Conservation (phyloP, 1,140 invertebrate species). For the Triops longicaudatus region DNA sequence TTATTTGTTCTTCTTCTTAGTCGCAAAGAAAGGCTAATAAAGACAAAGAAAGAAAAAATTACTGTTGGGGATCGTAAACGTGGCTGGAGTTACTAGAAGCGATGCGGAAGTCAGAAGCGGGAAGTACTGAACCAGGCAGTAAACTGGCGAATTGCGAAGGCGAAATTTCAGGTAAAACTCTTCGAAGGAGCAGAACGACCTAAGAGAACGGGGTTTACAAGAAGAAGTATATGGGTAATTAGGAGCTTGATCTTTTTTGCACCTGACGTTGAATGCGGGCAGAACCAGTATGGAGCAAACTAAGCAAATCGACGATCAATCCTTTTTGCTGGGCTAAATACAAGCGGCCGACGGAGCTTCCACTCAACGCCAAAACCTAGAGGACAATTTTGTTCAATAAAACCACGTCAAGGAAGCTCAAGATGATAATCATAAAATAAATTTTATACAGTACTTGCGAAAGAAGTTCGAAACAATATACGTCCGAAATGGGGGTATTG, state of each 20-base stretch:
- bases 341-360: conserved; percentile 76
- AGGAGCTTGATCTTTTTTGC: conserved; percentile 4
- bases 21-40: not conserved
- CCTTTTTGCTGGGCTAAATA: conserved; percentile 83
- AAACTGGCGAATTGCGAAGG: conserved; percentile 56
- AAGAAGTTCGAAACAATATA: conserved; percentile 95
- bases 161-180: conserved; percentile 75
- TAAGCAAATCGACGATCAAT: conserved; percentile 72
- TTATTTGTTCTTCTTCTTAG: not conserved
- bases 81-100: conserved; percentile 32
- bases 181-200: conserved; percentile 64
- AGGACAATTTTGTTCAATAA: not conserved
- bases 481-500: conserved; percentile 54
- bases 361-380: conserved; percentile 76
- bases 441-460: conserved; percentile 51
- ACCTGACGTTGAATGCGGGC: conserved; percentile 83
- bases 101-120: conserved; percentile 69
- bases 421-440: not conserved
- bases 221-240: not conserved
- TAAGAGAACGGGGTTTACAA: conserved; percentile 33
- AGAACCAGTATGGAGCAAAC: conserved; percentile 83
- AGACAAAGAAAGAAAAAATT: not conserved
- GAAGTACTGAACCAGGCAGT: conserved; percentile 55
- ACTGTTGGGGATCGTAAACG: not conserved
- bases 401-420: not conserved